Evolutionary conservation across 1,140 invertebrate genomes (phyloP).

Genomic region (Neotoxoptera formosana): DNA sequence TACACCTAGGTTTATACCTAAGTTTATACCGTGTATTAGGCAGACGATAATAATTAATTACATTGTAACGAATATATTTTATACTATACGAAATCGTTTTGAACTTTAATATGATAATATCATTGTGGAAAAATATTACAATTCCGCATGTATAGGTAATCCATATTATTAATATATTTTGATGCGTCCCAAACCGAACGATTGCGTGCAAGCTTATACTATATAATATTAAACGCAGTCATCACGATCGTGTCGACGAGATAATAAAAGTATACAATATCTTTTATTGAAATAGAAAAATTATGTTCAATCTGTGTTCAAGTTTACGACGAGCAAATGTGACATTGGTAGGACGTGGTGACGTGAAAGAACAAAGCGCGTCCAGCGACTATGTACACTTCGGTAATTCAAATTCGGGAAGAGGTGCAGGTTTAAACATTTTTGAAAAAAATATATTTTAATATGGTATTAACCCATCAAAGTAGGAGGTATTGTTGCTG

Average conservation of each 20-base stretch:
- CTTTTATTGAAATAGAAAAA: not conserved
- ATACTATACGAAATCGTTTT: not conserved
- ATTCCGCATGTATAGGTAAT: not conserved
- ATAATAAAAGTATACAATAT: not conserved
- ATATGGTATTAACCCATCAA: too few species aligned
- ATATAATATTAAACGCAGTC: not conserved
- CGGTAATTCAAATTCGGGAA: not conserved
- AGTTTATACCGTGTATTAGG: not conserved
- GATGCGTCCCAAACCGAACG: not conserved
- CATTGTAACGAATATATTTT: not conserved
- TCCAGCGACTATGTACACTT: not conserved
- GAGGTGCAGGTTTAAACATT: too few species aligned
- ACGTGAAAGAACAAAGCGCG: not conserved
- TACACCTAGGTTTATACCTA: too few species aligned
- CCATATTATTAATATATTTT: too few species aligned
- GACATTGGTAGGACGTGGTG: not conserved
- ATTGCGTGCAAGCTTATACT: not conserved
- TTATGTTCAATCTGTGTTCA: not conserved
- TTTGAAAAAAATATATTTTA: not conserved
- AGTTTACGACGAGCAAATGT: not conserved
- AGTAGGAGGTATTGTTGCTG: too few species aligned
- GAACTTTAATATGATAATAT: not conserved
- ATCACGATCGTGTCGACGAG: not conserved
- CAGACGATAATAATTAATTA: not conserved
- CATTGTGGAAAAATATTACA: not conserved